These are phyloP conservation scores for Drosophila takahashii DNA, from an alignment of 1,140 invertebrate species.

Conservation along the genomic window DNA sequence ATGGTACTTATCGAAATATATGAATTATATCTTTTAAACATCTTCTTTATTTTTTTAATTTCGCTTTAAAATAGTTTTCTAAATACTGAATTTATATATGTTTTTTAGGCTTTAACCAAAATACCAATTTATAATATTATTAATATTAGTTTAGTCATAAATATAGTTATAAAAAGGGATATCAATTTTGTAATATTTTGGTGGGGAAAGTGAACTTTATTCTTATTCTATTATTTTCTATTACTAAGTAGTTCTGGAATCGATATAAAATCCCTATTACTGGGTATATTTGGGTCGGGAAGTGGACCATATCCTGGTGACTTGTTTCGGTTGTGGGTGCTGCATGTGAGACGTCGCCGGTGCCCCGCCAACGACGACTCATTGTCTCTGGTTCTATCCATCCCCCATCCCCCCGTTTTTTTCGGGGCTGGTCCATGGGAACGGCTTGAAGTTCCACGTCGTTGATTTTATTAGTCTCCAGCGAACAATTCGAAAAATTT, in stretches of 20 bases:
- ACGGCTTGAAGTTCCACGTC: constrained; percentile 84
- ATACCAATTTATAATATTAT: too few relatives aligned
- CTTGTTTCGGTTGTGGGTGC: constrained; percentile 42
- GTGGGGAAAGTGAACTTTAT: background rate
- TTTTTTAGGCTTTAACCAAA: too few relatives aligned
- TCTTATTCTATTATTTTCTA: too few relatives aligned
- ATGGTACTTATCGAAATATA: too few relatives aligned
- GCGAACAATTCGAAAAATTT: constrained; percentile 84
- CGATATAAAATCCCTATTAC: background rate
- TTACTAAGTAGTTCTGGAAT: background rate
- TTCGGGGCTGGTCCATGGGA: constrained; percentile 66
- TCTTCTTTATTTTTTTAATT: too few relatives aligned
- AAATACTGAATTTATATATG: too few relatives aligned
- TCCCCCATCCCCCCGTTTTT: background rate
- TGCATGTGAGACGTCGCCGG: constrained; percentile 47
- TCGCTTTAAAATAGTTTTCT: too few relatives aligned
- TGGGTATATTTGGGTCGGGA: constrained; percentile 14
- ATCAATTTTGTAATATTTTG: too few relatives aligned
- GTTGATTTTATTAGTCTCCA: constrained; percentile 85
- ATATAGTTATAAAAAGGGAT: too few relatives aligned
- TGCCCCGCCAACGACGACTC: constrained; percentile 55
- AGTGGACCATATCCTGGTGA: background rate
- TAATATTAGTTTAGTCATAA: too few relatives aligned
- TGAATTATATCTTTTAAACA: too few relatives aligned
- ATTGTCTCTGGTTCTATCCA: constrained; percentile 62